Conservation (phyloP, 2,888 invertebrate genomes). For the Pollenia amentaria region DNA sequence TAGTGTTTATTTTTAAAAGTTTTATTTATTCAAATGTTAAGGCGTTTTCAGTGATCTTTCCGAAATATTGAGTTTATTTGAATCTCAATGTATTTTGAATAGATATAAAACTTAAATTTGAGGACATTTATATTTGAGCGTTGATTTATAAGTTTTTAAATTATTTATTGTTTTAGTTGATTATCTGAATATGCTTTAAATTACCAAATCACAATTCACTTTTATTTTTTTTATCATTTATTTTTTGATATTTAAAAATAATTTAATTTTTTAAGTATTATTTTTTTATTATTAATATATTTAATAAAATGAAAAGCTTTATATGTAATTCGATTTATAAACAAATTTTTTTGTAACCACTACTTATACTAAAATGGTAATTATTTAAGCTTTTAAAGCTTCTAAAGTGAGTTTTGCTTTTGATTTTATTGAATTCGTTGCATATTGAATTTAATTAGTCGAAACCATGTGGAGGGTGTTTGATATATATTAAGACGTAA, state of each 20-base stretch:
- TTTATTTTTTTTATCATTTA: background rate
- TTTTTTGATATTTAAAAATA: background rate
- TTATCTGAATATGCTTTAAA: background rate
- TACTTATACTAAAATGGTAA: too few species aligned
- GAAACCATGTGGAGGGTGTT: slow-evolving; percentile 58
- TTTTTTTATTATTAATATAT: background rate
- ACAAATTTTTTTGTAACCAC: too few species aligned
- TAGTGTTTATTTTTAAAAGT: background rate
- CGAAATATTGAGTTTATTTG: background rate
- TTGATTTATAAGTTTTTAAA: background rate
- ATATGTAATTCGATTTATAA: background rate
- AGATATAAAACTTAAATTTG: slow-evolving; percentile 18
- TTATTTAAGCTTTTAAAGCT: too few species aligned
- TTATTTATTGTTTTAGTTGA: background rate
- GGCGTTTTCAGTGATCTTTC: background rate
- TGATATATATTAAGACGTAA: slow-evolving; percentile 47
- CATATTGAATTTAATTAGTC: slow-evolving; percentile 28
- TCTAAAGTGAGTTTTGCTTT: background rate
- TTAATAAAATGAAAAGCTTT: slow-evolving; percentile 11
- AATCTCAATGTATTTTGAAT: too few species aligned
- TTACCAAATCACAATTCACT: slow-evolving; percentile 29
- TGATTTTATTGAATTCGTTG: slow-evolving; percentile 26
- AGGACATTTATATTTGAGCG: slow-evolving; percentile 31
- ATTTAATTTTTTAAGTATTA: background rate
- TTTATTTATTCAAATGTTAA: background rate